Base-by-base conservation (phyloP, 2,113 vertebrate genomes). In the Clupea harengus region DNA sequence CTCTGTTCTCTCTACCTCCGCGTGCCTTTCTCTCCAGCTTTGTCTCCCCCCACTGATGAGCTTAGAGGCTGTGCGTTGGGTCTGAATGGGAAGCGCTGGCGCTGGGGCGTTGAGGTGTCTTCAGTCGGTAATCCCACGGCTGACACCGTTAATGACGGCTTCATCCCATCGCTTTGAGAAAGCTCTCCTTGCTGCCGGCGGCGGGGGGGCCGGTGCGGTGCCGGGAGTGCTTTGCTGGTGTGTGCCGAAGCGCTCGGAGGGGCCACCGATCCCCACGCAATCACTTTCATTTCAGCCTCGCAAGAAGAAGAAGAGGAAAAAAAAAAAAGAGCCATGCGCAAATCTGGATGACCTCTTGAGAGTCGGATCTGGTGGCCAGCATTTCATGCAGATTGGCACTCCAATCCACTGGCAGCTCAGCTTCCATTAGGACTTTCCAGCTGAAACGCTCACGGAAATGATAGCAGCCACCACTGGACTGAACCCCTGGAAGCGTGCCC, bases 61-160 rank as follows among this genome's bases (percentile, higher is more conserved):
- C 49, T 18, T 80, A 20, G 72, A 85, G 28, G 28, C 28, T 5
- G 45, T 50, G 46, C 17, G 28, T 72, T 78, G 28, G 25, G 67
- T 32, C 72, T 80, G 47, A 54, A 54, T 85, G 72, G 9, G 45
- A 84, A 32, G 39, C 28, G 46, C 47, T 20, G 47, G 45, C n/a
- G 28, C 25, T 18, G 67, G 83, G 64, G 49, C 17, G 15, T 18
- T 17, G 39, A 22, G 32, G 75, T 15, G 46, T 78, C 45, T 84
- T 72, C 67, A 84, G 67, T 32, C 64, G 39, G 67, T 84, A 20
- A 78, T 78, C 83, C 67, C 64, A 84, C 45, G 25, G 46, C 45
- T 84, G n/a, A 32, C 67, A 50, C 28, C 83, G 39, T 46, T 72
- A 78, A 84, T 50, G 46, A 84, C 39, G 17, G 75, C 83, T 84